Evolutionary conservation across 2,888 invertebrate genomes (phyloP).

Genomic region (Mantis religiosa): DNA sequence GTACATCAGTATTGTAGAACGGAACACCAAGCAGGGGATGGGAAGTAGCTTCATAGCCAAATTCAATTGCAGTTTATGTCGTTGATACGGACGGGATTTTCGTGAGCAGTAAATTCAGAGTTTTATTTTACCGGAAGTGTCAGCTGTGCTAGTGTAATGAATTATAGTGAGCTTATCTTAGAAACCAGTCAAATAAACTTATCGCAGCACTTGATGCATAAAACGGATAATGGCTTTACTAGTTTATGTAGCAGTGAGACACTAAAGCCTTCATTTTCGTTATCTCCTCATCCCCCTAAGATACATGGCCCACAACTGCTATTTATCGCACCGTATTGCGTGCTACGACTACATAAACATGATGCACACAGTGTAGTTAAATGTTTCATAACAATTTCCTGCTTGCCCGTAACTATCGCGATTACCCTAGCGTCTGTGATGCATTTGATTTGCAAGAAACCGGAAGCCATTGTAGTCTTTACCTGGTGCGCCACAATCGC

Average conservation of each 20-base stretch:
- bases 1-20: too few species aligned
- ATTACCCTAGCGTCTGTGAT: neutral
- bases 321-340: neutral
- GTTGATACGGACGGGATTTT: neutral
- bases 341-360: neutral
- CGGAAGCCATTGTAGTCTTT: neutral
- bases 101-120: neutral
- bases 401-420: neutral
- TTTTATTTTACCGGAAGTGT: neutral
- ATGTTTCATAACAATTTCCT: neutral
- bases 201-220: neutral
- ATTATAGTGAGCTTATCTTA: neutral
- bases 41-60: neutral
- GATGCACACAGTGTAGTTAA: neutral
- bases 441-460: neutral
- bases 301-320: neutral
- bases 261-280: neutral
- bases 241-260: neutral
- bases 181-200: neutral
- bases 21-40: too few species aligned
- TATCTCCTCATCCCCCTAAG: neutral
- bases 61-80: neutral
- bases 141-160: neutral
- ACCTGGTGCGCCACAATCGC: neutral
- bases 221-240: neutral